phyloP scores from a whole-genome alignment of 2,888 invertebrate genomes.

The Linnaemya vulpina region DNA sequence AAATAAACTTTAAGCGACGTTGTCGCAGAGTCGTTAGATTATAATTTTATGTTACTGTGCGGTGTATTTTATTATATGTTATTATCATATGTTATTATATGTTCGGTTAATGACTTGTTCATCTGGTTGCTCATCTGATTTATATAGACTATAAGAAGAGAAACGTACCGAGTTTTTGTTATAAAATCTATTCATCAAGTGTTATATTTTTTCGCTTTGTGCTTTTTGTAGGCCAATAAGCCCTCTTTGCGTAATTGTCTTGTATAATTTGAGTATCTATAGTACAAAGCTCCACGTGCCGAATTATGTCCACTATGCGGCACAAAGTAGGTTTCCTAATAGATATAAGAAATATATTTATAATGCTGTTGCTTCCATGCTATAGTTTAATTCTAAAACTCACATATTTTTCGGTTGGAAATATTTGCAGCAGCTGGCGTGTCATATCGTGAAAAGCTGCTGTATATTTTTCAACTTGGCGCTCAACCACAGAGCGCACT shows the following conservation, averaged over 20 bases:
- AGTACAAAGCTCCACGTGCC: slow-evolving; percentile 74
- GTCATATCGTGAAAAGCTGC: slow-evolving; percentile 72
- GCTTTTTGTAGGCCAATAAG: slow-evolving; percentile 62
- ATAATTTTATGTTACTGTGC: too few species aligned
- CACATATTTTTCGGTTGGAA: slow-evolving; percentile 74
- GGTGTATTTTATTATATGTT: too few species aligned
- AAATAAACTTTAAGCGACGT: too few species aligned
- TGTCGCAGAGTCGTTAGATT: too few species aligned
- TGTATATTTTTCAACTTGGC: slow-evolving; percentile 68
- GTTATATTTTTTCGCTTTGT: slow-evolving; percentile 30
- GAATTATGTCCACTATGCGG: slow-evolving; percentile 70
- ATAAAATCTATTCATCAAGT: slow-evolving; percentile 40
- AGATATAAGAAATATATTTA: slow-evolving; percentile 2
- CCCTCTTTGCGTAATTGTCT: slow-evolving; percentile 69
- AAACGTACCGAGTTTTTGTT: not conserved
- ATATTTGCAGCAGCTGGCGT: slow-evolving; percentile 73
- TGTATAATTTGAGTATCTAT: slow-evolving; percentile 73
- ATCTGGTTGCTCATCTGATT: too few species aligned
- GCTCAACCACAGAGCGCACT: slow-evolving; percentile 69
- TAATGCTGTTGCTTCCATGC: not conserved
- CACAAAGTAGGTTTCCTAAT: slow-evolving; percentile 73
- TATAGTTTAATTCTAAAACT: slow-evolving; percentile 10
- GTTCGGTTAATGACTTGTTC: too few species aligned
- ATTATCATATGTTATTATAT: too few species aligned
- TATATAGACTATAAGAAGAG: not conserved